Conservation (phyloP, 2,888 invertebrate species). For the Syrphus vitripennis region DNA sequence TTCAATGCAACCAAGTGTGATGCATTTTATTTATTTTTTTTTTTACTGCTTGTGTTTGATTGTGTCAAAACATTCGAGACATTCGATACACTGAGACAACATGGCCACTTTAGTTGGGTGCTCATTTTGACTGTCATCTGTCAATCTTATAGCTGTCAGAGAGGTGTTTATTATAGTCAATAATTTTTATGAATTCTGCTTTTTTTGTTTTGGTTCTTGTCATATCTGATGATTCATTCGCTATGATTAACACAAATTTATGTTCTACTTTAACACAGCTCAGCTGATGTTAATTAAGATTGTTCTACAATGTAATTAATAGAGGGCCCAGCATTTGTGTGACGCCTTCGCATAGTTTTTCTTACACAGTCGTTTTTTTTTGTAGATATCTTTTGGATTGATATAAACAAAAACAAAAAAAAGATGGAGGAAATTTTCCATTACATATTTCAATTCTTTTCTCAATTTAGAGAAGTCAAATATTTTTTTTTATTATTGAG, state of each 20-base stretch:
- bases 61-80: slow-evolving; percentile 51
- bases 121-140: slow-evolving; percentile 55
- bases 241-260: slow-evolving; percentile 7
- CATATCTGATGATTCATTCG: neutral
- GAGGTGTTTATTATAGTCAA: slow-evolving; percentile 34
- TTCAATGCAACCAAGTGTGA: slow-evolving; percentile 1
- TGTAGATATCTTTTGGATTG: neutral
- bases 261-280: neutral
- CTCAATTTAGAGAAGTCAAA: neutral
- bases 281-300: slow-evolving; percentile 27
- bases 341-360: neutral
- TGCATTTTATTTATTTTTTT: neutral
- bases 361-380: neutral
- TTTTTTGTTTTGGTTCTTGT: neutral
- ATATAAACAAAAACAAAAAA: slow-evolving; percentile 5
- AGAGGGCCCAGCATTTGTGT: slow-evolving; percentile 16
- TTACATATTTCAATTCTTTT: neutral
- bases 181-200: slow-evolving; percentile 8
- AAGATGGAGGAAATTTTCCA: neutral
- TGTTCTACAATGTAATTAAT: slow-evolving; percentile 6
- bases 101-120: slow-evolving; percentile 41
- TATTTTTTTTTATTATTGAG: neutral
- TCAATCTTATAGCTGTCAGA: slow-evolving; percentile 35
- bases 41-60: neutral
- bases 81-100: slow-evolving; percentile 3